Evolutionary conservation across 2,113 vertebrate genomes (phyloP).

Genomic region (cattle (Bos taurus)): DNA sequence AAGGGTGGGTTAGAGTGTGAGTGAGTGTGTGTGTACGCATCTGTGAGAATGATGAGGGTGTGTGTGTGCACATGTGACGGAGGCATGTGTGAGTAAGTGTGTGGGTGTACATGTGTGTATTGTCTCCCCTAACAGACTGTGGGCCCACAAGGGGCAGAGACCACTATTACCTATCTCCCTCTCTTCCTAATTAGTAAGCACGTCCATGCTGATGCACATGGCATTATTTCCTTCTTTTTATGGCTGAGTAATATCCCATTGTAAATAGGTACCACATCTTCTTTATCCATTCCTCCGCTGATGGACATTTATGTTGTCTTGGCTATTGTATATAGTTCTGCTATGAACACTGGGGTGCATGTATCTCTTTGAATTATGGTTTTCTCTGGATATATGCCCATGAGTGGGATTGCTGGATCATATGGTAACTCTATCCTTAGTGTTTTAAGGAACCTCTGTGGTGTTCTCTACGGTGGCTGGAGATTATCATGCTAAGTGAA

Average conservation of each 20-base stretch:
- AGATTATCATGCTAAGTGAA: not conserved
- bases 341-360: not conserved
- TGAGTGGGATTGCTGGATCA: not conserved
- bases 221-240: not conserved
- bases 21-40: not conserved
- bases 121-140: not conserved
- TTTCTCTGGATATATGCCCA: not conserved
- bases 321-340: not conserved
- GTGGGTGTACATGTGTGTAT: accelerated
- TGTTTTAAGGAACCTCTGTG: not conserved
- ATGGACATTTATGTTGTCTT: not conserved
- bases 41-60: not conserved
- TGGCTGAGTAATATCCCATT: not conserved
- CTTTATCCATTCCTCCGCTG: not conserved
- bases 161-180: no score
- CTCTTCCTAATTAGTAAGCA: not conserved
- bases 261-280: not conserved
- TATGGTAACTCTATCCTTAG: not conserved
- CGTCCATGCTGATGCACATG: not conserved
- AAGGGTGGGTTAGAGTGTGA: accelerated
- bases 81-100: not conserved
- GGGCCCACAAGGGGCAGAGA: not conserved
- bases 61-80: no score
- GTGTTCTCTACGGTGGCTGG: not conserved
- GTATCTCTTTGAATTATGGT: not conserved